Base-by-base conservation (phyloP, 2,888 invertebrate genomes). In the Microctonus aethiopoides region DNA sequence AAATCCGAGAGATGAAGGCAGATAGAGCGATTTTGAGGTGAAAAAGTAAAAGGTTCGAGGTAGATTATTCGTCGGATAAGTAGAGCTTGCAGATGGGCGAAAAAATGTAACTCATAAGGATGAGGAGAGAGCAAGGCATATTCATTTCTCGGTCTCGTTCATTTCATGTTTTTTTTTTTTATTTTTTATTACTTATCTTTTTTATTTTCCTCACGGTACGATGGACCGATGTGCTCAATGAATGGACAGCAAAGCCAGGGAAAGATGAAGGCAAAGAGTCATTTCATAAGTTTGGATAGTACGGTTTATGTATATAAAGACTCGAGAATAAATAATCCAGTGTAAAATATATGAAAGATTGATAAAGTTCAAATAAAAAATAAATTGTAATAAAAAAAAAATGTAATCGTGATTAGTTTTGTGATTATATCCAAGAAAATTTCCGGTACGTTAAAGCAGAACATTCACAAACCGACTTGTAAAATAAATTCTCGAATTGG, bases 1-100 rank as follows among this genome's bases (percentile, higher is more conserved):
- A 62, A 54, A 63, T 69, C 70, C 59, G 67, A 61, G 39, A 54
- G 46, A 46, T 46, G 46, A 16, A 46, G 16, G 46, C 16, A 16
- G n/a, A 46, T n/a, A 46, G 16, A n/a, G 46, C 16, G 46, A 46
- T 16, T 46, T n/a, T 26, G 16, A 54, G 66, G 32, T 22, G 51
- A 26, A 64, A 62, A 63, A 68, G 74, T 67, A 78, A 78, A 76
- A 75, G 74, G 71, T 68, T 75, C 72, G 73, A 41, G 68, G 76
- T 74, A 79, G 76, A 77, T 81, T 77, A 80, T 79, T 80, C 64
- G 71, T 70, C 24, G 73, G 67, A 73, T 64, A 68, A 72, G 72
- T 65, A 70, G 68, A 67, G n/a, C n/a, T 52, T 64, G 60, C 41
- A 34, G 59, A 46, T 65, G 24, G 59, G 54, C 72, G 66, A 68